Evolutionary conservation across 2,113 vertebrate genomes (phyloP).

Genomic region (Lagopus leucura): DNA sequence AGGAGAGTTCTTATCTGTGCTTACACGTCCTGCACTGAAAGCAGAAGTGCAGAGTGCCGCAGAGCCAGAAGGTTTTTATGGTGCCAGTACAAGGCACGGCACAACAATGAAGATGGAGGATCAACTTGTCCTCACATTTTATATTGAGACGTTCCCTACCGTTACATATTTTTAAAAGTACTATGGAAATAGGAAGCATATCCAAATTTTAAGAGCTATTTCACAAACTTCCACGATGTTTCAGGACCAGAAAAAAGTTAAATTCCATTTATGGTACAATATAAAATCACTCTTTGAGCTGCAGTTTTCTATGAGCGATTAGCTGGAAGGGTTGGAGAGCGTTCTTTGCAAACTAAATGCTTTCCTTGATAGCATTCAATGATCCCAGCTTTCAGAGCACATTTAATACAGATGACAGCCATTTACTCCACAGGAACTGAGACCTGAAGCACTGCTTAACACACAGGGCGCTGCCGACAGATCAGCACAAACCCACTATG

Average conservation of each 20-base stretch:
- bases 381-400: not conserved
- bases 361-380: not conserved
- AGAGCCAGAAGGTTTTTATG: not conserved
- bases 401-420: constrained; percentile 32
- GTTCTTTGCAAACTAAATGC: not conserved
- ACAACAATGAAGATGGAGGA: not conserved
- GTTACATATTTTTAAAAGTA: not conserved
- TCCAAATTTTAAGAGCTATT: not conserved
- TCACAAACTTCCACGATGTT: not conserved
- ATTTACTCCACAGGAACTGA: constrained; percentile 44
- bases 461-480: not conserved
- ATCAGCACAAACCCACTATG: not conserved
- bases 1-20: not conserved
- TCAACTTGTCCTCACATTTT: not conserved
- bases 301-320: not conserved
- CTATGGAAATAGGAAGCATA: not conserved
- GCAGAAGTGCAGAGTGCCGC: not conserved
- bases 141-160: not conserved
- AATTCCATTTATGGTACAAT: not conserved
- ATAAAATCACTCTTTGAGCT: not conserved
- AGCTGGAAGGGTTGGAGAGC: not conserved
- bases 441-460: not conserved
- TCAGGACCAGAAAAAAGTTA: not conserved
- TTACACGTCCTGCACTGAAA: not conserved
- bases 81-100: not conserved